A percentile compares a stretch with the other conserved stretches of the same genome.
phyloP scores from a whole-genome alignment of 2,888 invertebrate genomes.

The Nephrocerus scutellatus region DNA sequence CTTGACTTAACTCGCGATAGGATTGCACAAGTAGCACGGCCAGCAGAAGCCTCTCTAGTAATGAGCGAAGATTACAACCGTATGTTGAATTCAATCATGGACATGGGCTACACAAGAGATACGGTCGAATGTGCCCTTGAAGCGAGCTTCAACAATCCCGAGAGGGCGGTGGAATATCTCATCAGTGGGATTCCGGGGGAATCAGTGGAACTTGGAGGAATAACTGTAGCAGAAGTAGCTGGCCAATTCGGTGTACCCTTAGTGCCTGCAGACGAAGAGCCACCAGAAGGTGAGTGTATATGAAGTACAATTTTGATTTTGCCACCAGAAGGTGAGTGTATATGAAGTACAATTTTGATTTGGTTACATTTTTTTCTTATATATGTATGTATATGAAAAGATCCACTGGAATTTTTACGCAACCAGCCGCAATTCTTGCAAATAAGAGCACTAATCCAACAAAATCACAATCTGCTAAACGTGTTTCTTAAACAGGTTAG shows the following conservation, averaged over 20 bases:
- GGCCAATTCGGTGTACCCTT: no score
- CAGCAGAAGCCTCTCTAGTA: no score
- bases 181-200: conserved; percentile 82
- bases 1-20: no score
- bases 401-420: conserved; percentile 84
- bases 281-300: conserved; percentile 35
- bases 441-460: conserved; percentile 88
- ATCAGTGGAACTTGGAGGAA: no score
- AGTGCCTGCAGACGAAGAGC: no score
- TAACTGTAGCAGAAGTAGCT: conserved; percentile 21
- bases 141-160: conserved; percentile 95
- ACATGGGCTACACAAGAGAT: conserved; percentile 88
- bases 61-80: conserved; percentile 70
- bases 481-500: conserved; percentile 77
- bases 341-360: no score
- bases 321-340: no score
- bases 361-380: background rate
- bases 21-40: no score
- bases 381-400: no score
- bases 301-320: no score
- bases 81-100: conserved; percentile 84
- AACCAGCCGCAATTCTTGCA: conserved; percentile 95
- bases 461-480: conserved; percentile 88
- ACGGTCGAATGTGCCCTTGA: conserved; percentile 84
- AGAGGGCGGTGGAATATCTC: conserved; percentile 96